Evolutionary conservation across 64 coral and sea anemone species (phyloP).

Genomic region (Hydrozoanthus tunicans): DNA sequence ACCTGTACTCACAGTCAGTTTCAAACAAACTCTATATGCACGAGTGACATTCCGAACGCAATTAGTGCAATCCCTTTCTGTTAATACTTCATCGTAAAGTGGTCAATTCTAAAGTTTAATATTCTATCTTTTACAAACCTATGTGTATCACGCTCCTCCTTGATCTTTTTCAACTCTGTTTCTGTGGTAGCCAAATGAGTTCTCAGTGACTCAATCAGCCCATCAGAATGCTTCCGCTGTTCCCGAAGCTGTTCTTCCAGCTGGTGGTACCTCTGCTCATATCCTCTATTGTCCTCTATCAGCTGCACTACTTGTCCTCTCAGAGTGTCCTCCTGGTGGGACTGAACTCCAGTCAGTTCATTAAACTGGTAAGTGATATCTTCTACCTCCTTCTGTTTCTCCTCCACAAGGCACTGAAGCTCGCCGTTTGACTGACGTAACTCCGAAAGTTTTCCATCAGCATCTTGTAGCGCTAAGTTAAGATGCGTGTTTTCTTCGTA

Average conservation of each 20-base stretch:
- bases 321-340: neutral
- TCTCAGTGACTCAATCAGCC: constrained; percentile 38
- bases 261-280: constrained; percentile 9
- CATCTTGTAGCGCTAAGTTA: constrained; percentile 15
- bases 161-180: constrained; percentile 15
- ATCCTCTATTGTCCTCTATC: constrained; percentile 41
- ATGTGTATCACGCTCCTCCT: constrained; percentile 7
- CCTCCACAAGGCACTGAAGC: constrained; percentile 1
- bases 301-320: constrained; percentile 40
- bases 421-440: neutral
- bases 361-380: constrained; percentile 8
- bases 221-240: constrained; percentile 18
- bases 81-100: no score
- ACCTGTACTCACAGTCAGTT: no score
- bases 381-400: constrained; percentile 15
- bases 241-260: constrained; percentile 5
- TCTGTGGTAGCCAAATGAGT: constrained; percentile 45
- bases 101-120: neutral
- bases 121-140: constrained; percentile 10
- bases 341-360: neutral
- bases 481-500: constrained; percentile 19
- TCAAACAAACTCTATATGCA: no score
- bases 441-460: neutral
- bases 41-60: no score
- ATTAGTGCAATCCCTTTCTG: no score